Percentiles rank a stretch among this genome's conserved stretches.
Evolutionary conservation across 2,797 vertebrate species (phyloP).

Genomic region (Girardinus metallicus): DNA sequence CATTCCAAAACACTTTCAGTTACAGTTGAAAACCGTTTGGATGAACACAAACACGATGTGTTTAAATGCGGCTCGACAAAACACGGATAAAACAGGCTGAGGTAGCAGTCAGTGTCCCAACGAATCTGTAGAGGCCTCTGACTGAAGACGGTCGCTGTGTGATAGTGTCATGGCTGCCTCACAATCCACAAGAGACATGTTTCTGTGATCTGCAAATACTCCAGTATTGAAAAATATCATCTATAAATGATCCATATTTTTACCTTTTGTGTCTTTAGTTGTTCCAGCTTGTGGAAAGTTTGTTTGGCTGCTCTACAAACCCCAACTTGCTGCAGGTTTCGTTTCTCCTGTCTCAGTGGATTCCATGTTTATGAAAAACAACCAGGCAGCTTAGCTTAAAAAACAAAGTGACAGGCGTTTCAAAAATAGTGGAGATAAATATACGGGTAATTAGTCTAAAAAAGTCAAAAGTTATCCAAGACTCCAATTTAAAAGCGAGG

Average conservation of each 20-base stretch:
- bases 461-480: not conserved
- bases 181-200: not conserved
- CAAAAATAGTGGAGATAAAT: not conserved
- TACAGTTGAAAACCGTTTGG: no score
- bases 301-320: not conserved
- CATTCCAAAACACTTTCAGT: no score
- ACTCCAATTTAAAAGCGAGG: not conserved
- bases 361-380: not conserved
- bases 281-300: not conserved
- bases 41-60: no score
- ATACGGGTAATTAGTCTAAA: not conserved
- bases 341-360: not conserved
- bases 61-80: no score
- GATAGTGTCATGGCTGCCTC: no score
- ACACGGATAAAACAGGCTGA: no score
- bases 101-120: no score
- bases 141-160: no score
- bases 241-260: not conserved
- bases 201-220: not conserved
- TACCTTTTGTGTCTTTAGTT: not conserved
- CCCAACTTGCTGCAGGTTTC: not conserved
- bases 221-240: not conserved
- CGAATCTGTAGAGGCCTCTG: no score
- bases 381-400: not conserved
- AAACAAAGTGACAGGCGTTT: not conserved